These are phyloP conservation scores for Cyrtodaria siliqua DNA, from an alignment of 2,888 invertebrate genomes.

Conservation along the genomic window DNA sequence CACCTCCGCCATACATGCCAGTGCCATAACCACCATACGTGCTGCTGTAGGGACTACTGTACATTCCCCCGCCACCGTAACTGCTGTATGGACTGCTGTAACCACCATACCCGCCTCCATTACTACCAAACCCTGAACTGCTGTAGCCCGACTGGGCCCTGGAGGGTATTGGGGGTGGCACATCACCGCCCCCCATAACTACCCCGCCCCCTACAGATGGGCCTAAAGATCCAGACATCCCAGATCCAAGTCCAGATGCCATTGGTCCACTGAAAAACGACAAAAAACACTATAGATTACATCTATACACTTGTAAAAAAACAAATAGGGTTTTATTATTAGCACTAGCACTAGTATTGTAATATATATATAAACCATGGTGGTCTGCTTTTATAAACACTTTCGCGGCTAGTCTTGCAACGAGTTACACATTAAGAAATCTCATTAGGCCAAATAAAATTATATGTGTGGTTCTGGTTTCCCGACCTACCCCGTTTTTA, in stretches of 20 bases:
- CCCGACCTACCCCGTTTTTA: no score
- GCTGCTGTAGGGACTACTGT: conserved; percentile 61
- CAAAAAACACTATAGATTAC: background rate
- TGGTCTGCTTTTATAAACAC: no score
- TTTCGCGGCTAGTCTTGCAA: no score
- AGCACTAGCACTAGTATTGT: no score
- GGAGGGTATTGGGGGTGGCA: conserved; percentile 71
- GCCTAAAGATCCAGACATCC: conserved; percentile 35
- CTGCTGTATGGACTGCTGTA: conserved; percentile 64
- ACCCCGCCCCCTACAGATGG: conserved; percentile 24
- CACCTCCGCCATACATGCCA: conserved; percentile 63
- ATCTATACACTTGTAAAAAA: no score
- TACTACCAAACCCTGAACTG: conserved; percentile 37
- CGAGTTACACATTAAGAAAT: no score
- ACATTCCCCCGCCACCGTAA: conserved; percentile 57
- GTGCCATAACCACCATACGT: conserved; percentile 60
- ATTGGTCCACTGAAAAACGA: conserved; percentile 51
- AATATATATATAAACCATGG: no score
- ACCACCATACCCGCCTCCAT: conserved; percentile 64
- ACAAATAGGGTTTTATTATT: no score
- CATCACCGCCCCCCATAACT: conserved; percentile 53
- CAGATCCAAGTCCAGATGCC: conserved; percentile 23
- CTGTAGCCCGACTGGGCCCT: conserved; percentile 57
- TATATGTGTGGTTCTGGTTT: no score
- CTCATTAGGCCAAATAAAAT: no score